phyloP scores from a whole-genome alignment of 2,797 vertebrate species.

The Eutrigla gurnardus region DNA sequence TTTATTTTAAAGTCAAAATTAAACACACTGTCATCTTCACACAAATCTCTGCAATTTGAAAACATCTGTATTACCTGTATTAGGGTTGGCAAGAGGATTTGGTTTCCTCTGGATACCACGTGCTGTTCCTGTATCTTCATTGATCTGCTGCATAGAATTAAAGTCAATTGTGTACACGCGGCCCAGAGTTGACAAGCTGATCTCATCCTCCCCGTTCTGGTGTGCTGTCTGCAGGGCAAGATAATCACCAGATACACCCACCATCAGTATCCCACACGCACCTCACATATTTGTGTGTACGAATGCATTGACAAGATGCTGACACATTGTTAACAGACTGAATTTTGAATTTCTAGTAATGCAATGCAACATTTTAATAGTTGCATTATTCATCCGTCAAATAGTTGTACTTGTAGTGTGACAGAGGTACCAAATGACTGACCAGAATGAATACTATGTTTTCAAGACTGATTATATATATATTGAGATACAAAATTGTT shows the following conservation, averaged over 20 bases:
- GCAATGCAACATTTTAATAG: slow-evolving; percentile 5
- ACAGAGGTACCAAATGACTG: neutral
- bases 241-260: slow-evolving; percentile 52
- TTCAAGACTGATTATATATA: neutral
- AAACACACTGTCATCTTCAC: neutral
- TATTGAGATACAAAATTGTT: neutral
- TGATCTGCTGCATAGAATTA: slow-evolving; percentile 99
- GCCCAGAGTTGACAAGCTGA: slow-evolving; percentile 98
- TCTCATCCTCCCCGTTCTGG: slow-evolving; percentile 99
- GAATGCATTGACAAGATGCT: neutral
- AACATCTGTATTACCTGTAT: slow-evolving; percentile 85
- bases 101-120: slow-evolving; percentile 99
- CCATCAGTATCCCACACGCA: slow-evolving; percentile 28
- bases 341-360: slow-evolving; percentile 11
- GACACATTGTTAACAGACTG: neutral
- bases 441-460: neutral
- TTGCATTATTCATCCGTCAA: neutral
- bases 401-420: neutral
- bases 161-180: slow-evolving; percentile 99
- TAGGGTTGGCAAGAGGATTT: slow-evolving; percentile 98
- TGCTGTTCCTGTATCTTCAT: slow-evolving; percentile 99
- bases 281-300: neutral
- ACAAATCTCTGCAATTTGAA: neutral
- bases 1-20: neutral
- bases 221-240: slow-evolving; percentile 93